Base-by-base conservation (phyloP, 2,888 invertebrate species). In the Lasioglossum calceatum region DNA sequence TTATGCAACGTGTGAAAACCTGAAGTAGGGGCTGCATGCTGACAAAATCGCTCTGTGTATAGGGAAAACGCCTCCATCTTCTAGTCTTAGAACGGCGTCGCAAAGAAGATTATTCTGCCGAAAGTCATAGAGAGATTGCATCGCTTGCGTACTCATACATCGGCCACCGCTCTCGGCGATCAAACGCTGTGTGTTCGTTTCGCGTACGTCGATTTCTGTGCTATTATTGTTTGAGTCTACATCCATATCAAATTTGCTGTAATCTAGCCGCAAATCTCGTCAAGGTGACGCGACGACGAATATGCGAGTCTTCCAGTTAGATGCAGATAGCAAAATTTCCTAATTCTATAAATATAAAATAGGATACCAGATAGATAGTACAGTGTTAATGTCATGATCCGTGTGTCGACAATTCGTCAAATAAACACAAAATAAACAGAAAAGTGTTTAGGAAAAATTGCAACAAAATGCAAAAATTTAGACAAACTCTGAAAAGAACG, bases 11-110 rank as follows among this genome's bases (percentile, higher is more conserved):
- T 72, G 27, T 19, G 2, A 16, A n/a, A 96, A 98, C 98, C 97
- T 97, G 96, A 99, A 99, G 96, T 98, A 99, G 67, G 98, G 97
- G 94, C 99, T 99, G 96, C 98, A 98, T 82, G 98, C 97, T 86
- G 98, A 98, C 92, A 98, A 96, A 91, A 98, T 97, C 84, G 98
- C 97, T 88, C 98, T 97, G 95, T 99, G 99, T 79, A 99, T 98
- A 64, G 97, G 97, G 94, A 98, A 98, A 87, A 96, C 96, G 79
- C 97, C 97, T 85, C 98, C 98, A 95, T 98, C 98, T 92, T 98
- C 97, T 81, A 98, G 97, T 88, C 97, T 96, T 91, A 98, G 96
- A 64, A 97, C 97, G 8, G 98, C 98, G 95, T 99, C 99, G 95
- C 98, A 98, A 71, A 98, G 97, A 92, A 98, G 97, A 94, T 98